Evolutionary conservation across 2,113 vertebrate species (phyloP), one percentile per base, ranked within the genome.

Genomic region (Hemibagrus wyckioides): DNA sequence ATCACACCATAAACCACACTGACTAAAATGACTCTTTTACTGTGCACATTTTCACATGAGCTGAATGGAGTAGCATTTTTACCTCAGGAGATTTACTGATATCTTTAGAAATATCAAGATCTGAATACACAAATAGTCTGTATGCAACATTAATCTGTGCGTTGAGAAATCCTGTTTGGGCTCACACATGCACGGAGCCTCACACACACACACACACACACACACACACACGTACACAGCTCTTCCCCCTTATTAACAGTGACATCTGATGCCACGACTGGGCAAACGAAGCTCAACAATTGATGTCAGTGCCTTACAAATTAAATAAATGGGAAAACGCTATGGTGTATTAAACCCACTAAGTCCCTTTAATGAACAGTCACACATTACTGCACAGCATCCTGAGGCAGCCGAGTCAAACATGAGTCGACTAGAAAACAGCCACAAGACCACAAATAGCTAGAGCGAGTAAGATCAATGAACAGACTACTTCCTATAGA

Each of bases 231-330:
- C 75, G 65, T 90, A 92, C 93, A 94, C 93, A 93, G 92, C 92
- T 92, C 90, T 82, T 61, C 83, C 50, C 67, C 57, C 92, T 92
- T 94, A 95, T 95, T 95, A 95, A 91, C 81, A 87, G 54, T 94
- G 95, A 95, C 94, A 94, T 95, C 94, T 95, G 94, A 95, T 90
- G 93, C 94, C 93, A 92, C 93, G 93, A 95, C 92, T 87, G 92
- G 91, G 92, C 94, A 95, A 96, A 95, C 94, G 94, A 95, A 95
- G 94, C 95, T 94, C 94, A 95, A 95, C 95, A 95, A 95, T 95
- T 94, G 93, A 94, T 95, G 94, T 96, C 95, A 95, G 94, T 94
- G 93, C 94, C 94, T 95, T 95, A 95, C 94, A 96, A 95, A 95
- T 95, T 94, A 95, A 95, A 95, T 94, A 95, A 95, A 96, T 95